phyloP scores from a whole-genome alignment of 1,140 invertebrate genomes.

The Latrodectus geometricus region DNA sequence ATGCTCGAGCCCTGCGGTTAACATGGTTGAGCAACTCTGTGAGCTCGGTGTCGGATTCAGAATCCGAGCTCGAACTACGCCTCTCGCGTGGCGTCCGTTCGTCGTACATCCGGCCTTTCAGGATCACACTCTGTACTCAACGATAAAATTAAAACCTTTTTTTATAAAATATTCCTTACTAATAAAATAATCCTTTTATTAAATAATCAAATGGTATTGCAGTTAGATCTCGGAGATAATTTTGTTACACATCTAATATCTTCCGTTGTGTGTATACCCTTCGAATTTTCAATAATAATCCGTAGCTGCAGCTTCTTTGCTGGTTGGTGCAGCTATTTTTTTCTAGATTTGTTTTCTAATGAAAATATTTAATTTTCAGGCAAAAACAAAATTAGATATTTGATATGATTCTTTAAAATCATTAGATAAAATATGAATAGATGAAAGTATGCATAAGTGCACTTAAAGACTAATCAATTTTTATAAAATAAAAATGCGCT shows the following conservation, averaged over 20 bases:
- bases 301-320: too few relatives aligned
- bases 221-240: constrained; percentile 41
- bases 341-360: too few relatives aligned
- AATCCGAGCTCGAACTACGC: constrained; percentile 64
- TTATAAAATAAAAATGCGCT: too few relatives aligned
- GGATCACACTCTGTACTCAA: constrained; percentile 53
- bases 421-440: too few relatives aligned
- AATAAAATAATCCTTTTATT: too few relatives aligned
- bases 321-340: too few relatives aligned
- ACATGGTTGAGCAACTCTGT: constrained; percentile 65
- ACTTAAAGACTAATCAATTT: too few relatives aligned
- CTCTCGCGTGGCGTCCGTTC: constrained; percentile 51
- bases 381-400: too few relatives aligned
- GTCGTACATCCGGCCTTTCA: constrained; percentile 47
- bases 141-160: constrained; percentile 27
- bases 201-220: background rate
- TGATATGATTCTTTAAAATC: too few relatives aligned
- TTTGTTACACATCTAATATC: background rate
- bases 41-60: constrained; percentile 65
- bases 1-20: constrained; percentile 63
- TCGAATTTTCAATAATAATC: too few relatives aligned
- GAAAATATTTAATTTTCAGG: too few relatives aligned
- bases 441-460: too few relatives aligned
- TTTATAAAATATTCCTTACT: background rate
- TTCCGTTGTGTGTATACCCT: background rate